These are phyloP conservation scores for Micromesistius poutassou DNA, from an alignment of 2,797 vertebrate genomes.

Conservation along the genomic window DNA sequence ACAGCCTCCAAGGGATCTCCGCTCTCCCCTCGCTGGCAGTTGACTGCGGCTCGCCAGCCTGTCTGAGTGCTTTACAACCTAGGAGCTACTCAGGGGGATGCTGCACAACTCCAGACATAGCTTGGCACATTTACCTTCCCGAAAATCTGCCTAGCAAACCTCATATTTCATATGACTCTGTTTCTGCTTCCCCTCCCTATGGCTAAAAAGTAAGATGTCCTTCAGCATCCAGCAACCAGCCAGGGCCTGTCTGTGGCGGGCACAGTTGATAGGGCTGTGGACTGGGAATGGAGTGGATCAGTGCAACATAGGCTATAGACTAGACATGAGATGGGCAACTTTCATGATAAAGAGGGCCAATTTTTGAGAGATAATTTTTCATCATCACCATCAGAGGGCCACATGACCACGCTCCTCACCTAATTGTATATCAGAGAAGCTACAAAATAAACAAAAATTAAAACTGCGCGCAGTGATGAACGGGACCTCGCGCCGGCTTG, in stretches of 20 bases:
- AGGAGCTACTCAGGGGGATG: background rate
- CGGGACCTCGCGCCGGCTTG: too few relatives aligned
- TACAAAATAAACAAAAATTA: too few relatives aligned
- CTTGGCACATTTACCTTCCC: slow-evolving; percentile 31
- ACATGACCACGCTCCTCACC: too few relatives aligned
- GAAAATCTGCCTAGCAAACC: slow-evolving; percentile 1
- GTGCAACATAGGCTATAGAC: background rate
- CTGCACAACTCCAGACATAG: background rate
- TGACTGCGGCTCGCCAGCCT: background rate
- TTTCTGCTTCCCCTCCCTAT: background rate
- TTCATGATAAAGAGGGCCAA: too few relatives aligned
- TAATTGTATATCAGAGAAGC: too few relatives aligned
- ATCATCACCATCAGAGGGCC: too few relatives aligned
- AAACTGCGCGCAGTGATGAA: too few relatives aligned
- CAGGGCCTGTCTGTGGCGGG: background rate
- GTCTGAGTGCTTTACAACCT: slow-evolving; percentile 3
- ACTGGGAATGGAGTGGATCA: background rate
- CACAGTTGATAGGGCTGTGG: background rate
- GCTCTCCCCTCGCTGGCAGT: background rate
- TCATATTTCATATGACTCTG: background rate
- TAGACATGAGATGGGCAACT: too few relatives aligned
- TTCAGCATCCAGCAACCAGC: background rate
- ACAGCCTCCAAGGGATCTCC: background rate
- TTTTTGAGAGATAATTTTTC: too few relatives aligned
- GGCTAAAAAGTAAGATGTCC: background rate